A percentile compares a stretch with the other conserved stretches of the same genome.
Conservation (phyloP, 2,888 invertebrate species). For the Pyrrhosoma nymphula region DNA sequence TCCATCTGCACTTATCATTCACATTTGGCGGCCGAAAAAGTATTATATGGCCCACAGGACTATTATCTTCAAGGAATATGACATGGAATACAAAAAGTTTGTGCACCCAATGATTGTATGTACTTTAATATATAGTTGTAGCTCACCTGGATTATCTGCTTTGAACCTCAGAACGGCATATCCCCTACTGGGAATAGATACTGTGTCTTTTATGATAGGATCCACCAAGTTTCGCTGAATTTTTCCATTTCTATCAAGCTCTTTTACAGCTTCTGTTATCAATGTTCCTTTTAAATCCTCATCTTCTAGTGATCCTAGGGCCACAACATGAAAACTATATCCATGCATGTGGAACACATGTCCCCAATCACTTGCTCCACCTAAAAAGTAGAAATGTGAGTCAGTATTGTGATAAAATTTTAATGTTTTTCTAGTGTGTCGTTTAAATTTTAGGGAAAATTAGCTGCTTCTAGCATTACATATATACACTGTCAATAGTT, state of each 20-base stretch:
- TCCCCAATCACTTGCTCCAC: constrained; percentile 81
- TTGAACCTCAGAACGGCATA: constrained; percentile 86
- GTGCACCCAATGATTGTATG: no score
- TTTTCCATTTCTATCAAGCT: constrained; percentile 58
- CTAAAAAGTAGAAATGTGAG: constrained; percentile 77
- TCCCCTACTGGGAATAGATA: constrained; percentile 86
- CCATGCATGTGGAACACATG: constrained; percentile 89
- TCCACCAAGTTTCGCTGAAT: constrained; percentile 74
- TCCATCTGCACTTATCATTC: no score
- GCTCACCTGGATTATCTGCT: constrained; percentile 86
- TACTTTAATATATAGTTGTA: neutral
- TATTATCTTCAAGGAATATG: no score
- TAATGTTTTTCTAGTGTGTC: neutral
- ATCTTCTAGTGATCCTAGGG: constrained; percentile 23
- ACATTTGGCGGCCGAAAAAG: no score
- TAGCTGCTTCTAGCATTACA: no score
- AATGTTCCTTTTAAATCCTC: neutral
- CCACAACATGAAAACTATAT: constrained; percentile 85
- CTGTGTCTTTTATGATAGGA: constrained; percentile 86
- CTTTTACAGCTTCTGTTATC: neutral
- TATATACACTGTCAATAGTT: no score
- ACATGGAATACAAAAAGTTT: no score
- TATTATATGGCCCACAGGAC: no score
- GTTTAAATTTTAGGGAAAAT: neutral
- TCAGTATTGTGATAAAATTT: neutral